These are phyloP conservation scores for Mungos mungo DNA, from an alignment of 2,113 vertebrate species.

Conservation along the genomic window DNA sequence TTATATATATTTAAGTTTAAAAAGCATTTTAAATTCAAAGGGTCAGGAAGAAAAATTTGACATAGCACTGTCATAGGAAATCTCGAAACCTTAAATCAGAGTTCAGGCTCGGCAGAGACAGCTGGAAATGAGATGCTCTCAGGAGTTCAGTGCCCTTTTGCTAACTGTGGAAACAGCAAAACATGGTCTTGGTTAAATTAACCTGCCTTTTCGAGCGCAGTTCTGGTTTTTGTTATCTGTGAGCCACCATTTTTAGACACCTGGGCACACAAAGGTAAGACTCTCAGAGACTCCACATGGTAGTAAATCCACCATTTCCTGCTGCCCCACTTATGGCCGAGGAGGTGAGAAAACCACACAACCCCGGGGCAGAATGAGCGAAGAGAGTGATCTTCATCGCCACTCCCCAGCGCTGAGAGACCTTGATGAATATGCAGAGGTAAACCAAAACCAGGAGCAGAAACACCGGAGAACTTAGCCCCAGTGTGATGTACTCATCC, in stretches of 20 bases:
- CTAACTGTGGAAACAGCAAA: background rate
- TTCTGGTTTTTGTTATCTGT: background rate
- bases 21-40: background rate
- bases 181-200: background rate
- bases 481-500: accelerated
- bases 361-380: background rate
- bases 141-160: background rate
- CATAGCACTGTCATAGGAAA: background rate
- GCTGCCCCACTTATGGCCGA: no score
- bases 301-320: no score
- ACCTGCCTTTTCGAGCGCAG: background rate
- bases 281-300: no score
- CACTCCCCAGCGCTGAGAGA: background rate
- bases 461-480: background rate
- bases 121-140: accelerated
- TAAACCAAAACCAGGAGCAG: background rate
- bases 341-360: background rate
- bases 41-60: background rate
- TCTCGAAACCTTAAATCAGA: background rate
- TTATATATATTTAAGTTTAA: background rate
- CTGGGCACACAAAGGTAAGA: background rate
- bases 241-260: background rate
- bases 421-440: background rate
- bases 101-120: background rate
- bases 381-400: background rate